Percentiles rank a stretch among this genome's conserved stretches.
These are phyloP conservation scores for Patella depressa DNA, from an alignment of 2,888 invertebrate genomes.

Conservation along the genomic window DNA sequence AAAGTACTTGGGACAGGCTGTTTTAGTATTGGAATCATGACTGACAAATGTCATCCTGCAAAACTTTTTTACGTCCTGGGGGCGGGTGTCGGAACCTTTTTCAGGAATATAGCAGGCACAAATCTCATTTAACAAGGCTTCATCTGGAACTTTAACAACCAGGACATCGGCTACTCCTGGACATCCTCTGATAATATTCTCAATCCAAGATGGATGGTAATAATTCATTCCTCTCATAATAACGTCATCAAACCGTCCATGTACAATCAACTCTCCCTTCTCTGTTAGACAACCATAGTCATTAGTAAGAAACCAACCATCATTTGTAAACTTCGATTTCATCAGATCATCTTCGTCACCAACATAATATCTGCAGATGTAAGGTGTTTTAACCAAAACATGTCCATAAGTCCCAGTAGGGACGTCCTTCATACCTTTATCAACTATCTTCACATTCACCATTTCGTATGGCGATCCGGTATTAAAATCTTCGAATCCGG, in stretches of 20 bases:
- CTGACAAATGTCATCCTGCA: conserved; percentile 13
- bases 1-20: background rate
- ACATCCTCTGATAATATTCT: conserved; percentile 16
- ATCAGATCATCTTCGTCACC: conserved; percentile 12
- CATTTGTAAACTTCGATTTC: background rate
- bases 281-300: conserved; percentile 19
- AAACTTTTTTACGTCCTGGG: conserved; percentile 10
- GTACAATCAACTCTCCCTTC: conserved; percentile 18
- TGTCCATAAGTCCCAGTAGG: conserved; percentile 9
- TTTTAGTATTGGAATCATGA: background rate
- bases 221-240: conserved; percentile 21
- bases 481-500: conserved; percentile 23
- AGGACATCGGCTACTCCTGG: background rate
- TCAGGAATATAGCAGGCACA: conserved; percentile 10
- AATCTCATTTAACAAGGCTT: background rate
- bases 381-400: background rate
- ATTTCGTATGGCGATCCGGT: conserved; percentile 19
- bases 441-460: conserved; percentile 24
- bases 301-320: conserved; percentile 20
- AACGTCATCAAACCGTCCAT: conserved; percentile 19
- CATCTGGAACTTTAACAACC: conserved; percentile 14
- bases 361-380: background rate
- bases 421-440: conserved; percentile 18
- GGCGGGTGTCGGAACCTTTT: background rate
- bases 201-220: conserved; percentile 22